Base-by-base conservation (phyloP, 2,113 vertebrate species). In the Terrapene triunguis region DNA sequence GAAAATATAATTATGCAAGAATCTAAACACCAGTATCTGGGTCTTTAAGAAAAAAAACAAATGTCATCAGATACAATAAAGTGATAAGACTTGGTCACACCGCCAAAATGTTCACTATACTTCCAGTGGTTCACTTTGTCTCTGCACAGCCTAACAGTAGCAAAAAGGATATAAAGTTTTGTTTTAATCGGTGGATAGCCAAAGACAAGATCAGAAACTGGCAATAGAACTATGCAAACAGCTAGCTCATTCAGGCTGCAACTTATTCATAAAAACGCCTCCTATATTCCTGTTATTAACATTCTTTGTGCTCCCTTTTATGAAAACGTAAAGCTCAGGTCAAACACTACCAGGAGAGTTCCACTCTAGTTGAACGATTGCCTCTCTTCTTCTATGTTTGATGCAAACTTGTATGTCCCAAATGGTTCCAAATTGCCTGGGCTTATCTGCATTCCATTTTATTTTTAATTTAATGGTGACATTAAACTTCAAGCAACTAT, bases 401-500 rank as follows among this genome's bases (percentile, higher is more conserved):
- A 94, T 72, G 72, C 21, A 97, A 94, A 92, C 13, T 83, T 93
- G 19, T 94, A 59, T 94, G 32, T 50, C 74, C 55, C 59, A 89
- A 96, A 72, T 44, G 55, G 32, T 88, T 96, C 29, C 69, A 97
- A 96, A 96, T 62, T 89, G 25, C 74, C 25, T 92, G 54, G 25
- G 79, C 24, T 97, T 93, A 83, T 83, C 53, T 97, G 42, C 44
- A 87, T 91, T 93, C 3, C 4, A 4, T 62, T 50, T 85, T 89
- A 92, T 96, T 78, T 94, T 95, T 94, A 95, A 88, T 92, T 94
- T 5, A 1, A 2, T 92, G 12, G 6, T 89, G 94, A 80, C 50
- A 96, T 92, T 96, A 94, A 57, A 89, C 22, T 95, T 83, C 69
- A 92, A 21, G 47, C 80, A 95, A 69, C 51, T 91, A 89, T 89